phyloP scores from a whole-genome alignment of 2,113 vertebrate species.

The Motacilla tschutschensis region DNA sequence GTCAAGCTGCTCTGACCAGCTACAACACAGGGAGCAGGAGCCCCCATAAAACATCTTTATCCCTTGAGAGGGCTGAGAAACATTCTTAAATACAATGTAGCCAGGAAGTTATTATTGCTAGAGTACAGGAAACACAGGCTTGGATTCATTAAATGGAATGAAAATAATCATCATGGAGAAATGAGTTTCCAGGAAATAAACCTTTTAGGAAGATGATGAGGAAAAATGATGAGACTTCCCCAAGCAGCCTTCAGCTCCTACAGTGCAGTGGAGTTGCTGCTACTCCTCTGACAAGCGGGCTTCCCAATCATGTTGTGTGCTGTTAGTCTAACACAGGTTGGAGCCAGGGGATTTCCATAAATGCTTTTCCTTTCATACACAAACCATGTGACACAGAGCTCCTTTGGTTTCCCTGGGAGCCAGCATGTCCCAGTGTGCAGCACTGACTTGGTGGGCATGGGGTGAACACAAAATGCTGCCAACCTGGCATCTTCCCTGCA shows the following conservation, averaged over 20 bases:
- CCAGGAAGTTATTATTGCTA: not conserved
- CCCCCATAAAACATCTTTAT: not conserved
- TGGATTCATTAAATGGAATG: not conserved
- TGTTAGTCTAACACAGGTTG: not conserved
- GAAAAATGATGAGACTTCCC: not conserved
- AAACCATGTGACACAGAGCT: not conserved
- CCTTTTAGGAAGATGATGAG: not conserved
- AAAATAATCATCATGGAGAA: not conserved
- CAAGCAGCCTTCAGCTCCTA: not conserved
- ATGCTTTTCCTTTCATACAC: not conserved
- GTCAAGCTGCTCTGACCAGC: not conserved
- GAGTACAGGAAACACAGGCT: not conserved
- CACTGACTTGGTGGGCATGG: accelerated
- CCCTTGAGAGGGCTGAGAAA: not conserved
- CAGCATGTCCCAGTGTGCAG: accelerated
- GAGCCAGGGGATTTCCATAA: not conserved
- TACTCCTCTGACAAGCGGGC: not conserved
- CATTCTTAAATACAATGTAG: not conserved
- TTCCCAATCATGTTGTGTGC: not conserved
- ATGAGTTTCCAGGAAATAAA: not conserved
- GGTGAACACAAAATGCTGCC: not conserved
- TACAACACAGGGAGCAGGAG: not conserved
- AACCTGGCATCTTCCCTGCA: not conserved
- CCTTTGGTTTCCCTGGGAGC: not conserved
- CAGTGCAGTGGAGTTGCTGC: not conserved